These are phyloP conservation scores for Drosophila fuyamai DNA, from an alignment of 1,140 invertebrate genomes.

Conservation along the genomic window DNA sequence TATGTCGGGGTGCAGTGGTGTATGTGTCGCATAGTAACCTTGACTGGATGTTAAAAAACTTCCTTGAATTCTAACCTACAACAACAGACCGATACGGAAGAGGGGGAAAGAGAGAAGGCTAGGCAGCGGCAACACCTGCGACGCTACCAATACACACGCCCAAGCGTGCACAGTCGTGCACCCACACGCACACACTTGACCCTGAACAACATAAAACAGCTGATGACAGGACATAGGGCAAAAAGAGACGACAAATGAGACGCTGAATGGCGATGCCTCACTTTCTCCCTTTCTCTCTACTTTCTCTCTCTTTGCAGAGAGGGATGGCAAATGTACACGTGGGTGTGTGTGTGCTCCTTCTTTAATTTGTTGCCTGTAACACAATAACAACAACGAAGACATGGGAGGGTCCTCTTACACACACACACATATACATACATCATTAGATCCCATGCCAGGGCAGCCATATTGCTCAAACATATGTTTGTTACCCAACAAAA, in stretches of 20 bases:
- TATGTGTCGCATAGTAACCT: constrained; percentile 44
- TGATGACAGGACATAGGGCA: constrained; percentile 62
- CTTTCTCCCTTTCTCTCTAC: not conserved
- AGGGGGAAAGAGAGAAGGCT: constrained; percentile 11
- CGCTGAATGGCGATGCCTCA: constrained; percentile 17
- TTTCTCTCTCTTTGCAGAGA: constrained; percentile 9
- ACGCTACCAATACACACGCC: constrained; percentile 33
- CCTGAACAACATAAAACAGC: constrained; percentile 81
- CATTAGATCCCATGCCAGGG: constrained; percentile 32
- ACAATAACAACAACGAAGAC: constrained; percentile 11
- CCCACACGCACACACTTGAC: constrained; percentile 63
- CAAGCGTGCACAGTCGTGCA: not conserved
- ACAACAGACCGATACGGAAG: constrained; percentile 14
- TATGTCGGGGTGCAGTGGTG: not conserved
- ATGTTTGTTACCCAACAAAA: constrained; percentile 68
- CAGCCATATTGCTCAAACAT: constrained; percentile 74
- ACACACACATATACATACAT: constrained; percentile 7
- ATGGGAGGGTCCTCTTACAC: not conserved
- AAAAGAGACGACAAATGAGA: constrained; percentile 36
- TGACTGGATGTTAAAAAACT: constrained; percentile 69
- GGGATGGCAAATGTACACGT: constrained; percentile 10
- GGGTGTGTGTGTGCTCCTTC: constrained; percentile 21
- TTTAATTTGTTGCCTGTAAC: constrained; percentile 62
- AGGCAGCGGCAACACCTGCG: constrained; percentile 62
- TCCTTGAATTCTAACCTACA: constrained; percentile 69